A percentile compares a stretch with the other conserved stretches of the same genome.
Conservation (phyloP, 53 echinoderm and acorn worm species). For the Actinopyga echinites region DNA sequence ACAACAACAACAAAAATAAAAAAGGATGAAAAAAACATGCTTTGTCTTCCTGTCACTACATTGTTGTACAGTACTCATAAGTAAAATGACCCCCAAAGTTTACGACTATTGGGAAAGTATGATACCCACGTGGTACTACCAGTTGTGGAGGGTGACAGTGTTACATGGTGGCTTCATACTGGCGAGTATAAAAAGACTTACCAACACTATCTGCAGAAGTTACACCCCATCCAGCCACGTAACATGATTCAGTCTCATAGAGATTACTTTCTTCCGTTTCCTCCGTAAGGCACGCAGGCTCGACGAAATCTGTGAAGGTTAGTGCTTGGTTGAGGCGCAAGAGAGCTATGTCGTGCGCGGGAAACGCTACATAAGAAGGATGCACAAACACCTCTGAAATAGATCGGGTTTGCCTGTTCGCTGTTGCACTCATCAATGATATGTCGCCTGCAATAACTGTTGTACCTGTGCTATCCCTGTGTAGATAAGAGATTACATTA, state of each 20-base stretch:
- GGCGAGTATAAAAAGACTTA: too few relatives aligned
- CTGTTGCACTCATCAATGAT: not conserved
- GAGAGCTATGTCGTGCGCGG: not conserved
- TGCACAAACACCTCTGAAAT: not conserved
- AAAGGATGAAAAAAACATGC: too few relatives aligned
- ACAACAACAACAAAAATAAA: too few relatives aligned
- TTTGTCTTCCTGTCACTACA: too few relatives aligned
- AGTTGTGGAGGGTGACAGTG: too few relatives aligned
- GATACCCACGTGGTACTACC: too few relatives aligned
- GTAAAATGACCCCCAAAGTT: too few relatives aligned
- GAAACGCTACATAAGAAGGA: not conserved
- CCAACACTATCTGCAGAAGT: not conserved
- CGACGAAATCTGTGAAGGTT: not conserved
- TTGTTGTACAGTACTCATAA: too few relatives aligned
- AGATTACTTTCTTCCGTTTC: not conserved
- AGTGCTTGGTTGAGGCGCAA: not conserved
- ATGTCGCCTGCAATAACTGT: slow-evolving; percentile 6
- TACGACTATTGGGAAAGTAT: too few relatives aligned
- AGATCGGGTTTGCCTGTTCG: not conserved
- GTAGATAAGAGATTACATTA: not conserved
- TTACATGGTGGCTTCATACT: too few relatives aligned
- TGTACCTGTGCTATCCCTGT: not conserved
- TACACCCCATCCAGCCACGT: slow-evolving; percentile 24
- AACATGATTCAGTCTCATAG: not conserved
- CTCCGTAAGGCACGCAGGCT: slow-evolving; percentile 13